Evolutionary conservation across 2,888 invertebrate species (phyloP).

Genomic region (Subacronicta megacephala): DNA sequence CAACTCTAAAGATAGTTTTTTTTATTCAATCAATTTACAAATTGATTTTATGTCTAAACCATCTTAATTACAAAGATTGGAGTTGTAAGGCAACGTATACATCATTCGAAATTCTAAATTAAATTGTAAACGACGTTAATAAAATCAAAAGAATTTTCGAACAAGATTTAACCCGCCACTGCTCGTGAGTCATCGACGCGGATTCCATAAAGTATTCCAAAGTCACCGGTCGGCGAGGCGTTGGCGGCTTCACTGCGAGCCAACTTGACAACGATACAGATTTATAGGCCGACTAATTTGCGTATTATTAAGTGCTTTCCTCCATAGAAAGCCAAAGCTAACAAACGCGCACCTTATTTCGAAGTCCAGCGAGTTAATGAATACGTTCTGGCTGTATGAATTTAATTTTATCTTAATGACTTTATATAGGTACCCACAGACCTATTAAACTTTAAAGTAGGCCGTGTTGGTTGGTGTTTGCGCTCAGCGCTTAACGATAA

Average conservation of each 20-base stretch:
- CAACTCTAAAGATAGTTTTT: no score
- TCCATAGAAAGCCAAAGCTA: constrained; percentile 21
- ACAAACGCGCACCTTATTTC: constrained; percentile 9
- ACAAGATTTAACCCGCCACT: constrained; percentile 41
- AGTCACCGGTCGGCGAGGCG: constrained; percentile 35
- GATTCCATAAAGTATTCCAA: constrained; percentile 54
- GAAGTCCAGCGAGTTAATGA: constrained; percentile 23
- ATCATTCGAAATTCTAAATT: constrained; percentile 12
- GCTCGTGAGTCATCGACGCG: constrained; percentile 49
- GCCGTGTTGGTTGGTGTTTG: constrained; percentile 15
- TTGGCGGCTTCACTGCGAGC: constrained; percentile 33
- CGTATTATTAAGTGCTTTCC: constrained; percentile 33
- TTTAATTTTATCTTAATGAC: constrained; percentile 47
- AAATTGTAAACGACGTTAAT: constrained; percentile 12
- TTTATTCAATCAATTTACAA: no score
- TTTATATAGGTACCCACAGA: constrained; percentile 30
- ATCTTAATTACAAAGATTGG: no score
- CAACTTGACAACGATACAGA: constrained; percentile 62
- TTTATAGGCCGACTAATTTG: constrained; percentile 65
- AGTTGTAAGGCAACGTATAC: no score
- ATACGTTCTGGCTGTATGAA: constrained; percentile 18
- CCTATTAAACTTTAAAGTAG: constrained; percentile 31
- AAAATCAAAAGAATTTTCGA: constrained; percentile 20
- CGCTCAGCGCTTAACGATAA: constrained; percentile 26
- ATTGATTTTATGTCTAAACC: no score